Conservation (phyloP, 2,888 invertebrate species). For the Elgonia sp. region DNA sequence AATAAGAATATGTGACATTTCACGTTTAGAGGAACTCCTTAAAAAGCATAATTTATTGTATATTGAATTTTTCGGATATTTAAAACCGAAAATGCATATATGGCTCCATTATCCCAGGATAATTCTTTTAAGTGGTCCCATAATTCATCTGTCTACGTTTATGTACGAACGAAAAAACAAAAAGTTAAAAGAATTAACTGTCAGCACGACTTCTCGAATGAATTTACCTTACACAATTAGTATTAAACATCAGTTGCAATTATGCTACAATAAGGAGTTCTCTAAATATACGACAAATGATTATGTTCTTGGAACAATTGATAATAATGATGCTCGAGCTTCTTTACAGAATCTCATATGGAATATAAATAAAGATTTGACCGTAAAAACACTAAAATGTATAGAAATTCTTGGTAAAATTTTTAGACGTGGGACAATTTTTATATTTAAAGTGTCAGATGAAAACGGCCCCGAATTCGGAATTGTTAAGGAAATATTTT, state of each 20-base stretch:
- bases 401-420: slow-evolving; percentile 30
- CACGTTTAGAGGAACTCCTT: background rate
- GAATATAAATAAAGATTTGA: background rate
- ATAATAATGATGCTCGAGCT: background rate
- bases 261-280: slow-evolving; percentile 8
- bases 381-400: slow-evolving; percentile 14
- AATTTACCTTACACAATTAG: slow-evolving; percentile 16
- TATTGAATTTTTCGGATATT: background rate
- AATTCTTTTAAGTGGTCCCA: slow-evolving; percentile 14
- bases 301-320: slow-evolving; percentile 8
- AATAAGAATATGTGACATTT: background rate
- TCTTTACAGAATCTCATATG: background rate
- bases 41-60: background rate
- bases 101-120: slow-evolving; percentile 13
- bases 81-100: slow-evolving; percentile 18
- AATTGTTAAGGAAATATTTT: slow-evolving; percentile 28
- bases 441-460: slow-evolving; percentile 32
- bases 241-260: slow-evolving; percentile 18
- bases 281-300: background rate
- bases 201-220: background rate
- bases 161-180: slow-evolving; percentile 61
- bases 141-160: slow-evolving; percentile 55
- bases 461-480: slow-evolving; percentile 33
- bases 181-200: slow-evolving; percentile 51
- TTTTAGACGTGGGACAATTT: slow-evolving; percentile 28